These are phyloP conservation scores for Hyles vespertilio DNA, from an alignment of 1,140 invertebrate genomes.

Conservation along the genomic window DNA sequence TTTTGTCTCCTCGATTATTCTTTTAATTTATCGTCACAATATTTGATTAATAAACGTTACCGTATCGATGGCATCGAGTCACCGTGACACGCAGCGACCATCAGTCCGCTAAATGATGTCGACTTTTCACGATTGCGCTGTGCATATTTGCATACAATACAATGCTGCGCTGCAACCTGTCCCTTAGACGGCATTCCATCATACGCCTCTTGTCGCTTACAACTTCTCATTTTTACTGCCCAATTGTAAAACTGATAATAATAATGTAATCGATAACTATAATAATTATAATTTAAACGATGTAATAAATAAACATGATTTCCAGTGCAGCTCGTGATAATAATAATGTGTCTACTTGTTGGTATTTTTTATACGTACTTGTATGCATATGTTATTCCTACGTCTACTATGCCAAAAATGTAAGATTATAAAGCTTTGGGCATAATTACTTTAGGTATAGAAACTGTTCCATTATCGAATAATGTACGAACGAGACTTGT, in stretches of 20 bases:
- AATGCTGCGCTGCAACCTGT: slow-evolving; percentile 13
- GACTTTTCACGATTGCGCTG: slow-evolving; percentile 37
- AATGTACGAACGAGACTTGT: no score
- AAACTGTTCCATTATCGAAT: neutral
- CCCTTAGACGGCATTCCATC: slow-evolving; percentile 21
- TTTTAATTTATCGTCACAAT: slow-evolving; percentile 49
- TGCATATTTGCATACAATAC: slow-evolving; percentile 64
- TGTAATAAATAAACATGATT: no score
- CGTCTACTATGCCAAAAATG: no score
- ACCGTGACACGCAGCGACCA: slow-evolving; percentile 34
- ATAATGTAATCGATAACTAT: no score
- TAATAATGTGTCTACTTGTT: no score
- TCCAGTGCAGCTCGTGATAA: no score
- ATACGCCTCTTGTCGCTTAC: neutral
- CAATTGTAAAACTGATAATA: no score
- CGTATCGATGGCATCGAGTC: slow-evolving; percentile 55
- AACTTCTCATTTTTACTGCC: no score
- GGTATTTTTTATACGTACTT: no score
- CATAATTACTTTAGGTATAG: neutral
- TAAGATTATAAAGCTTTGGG: no score
- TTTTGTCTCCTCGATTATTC: slow-evolving; percentile 20
- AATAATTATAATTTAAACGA: no score
- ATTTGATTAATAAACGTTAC: slow-evolving; percentile 58
- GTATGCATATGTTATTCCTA: no score
- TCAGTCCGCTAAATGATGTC: slow-evolving; percentile 59